These are phyloP conservation scores for Leptopterna dolabrata DNA, from an alignment of 2,888 invertebrate species.

Conservation along the genomic window DNA sequence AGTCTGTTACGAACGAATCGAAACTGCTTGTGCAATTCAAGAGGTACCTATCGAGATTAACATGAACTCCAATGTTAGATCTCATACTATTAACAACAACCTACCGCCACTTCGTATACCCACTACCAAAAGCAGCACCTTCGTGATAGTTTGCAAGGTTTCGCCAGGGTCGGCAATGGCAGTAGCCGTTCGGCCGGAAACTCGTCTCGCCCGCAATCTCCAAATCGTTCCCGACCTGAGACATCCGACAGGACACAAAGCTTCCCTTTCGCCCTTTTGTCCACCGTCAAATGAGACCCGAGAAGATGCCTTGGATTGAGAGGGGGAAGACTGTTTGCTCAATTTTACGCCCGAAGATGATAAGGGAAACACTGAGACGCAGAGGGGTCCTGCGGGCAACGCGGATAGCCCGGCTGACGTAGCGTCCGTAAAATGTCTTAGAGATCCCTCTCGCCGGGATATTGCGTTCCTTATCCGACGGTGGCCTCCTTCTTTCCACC, in stretches of 20 bases:
- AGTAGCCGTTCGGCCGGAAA: not conserved
- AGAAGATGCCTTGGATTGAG: too few species aligned
- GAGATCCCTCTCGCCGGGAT: not conserved
- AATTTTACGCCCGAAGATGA: not conserved
- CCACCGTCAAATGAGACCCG: not conserved
- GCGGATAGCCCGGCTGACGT: not conserved
- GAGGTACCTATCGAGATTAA: too few species aligned
- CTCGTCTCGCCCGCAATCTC: not conserved
- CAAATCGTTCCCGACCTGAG: not conserved
- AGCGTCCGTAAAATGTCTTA: not conserved
- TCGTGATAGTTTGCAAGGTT: too few species aligned
- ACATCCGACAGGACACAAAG: not conserved
- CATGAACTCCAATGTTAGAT: too few species aligned
- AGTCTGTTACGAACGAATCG: too few species aligned
- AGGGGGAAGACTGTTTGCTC: not conserved
- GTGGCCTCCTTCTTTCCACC: not conserved
- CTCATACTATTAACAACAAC: too few species aligned
- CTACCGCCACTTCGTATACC: too few species aligned
- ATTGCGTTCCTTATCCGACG: conserved; percentile 1
- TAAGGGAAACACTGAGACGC: not conserved
- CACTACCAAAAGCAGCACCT: too few species aligned
- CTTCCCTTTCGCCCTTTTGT: not conserved
- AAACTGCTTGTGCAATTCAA: too few species aligned
- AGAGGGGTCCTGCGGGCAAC: not conserved
- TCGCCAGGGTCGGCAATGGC: too few species aligned